phyloP scores from a whole-genome alignment of 1,140 invertebrate species.

The Aleiodes sp. region DNA sequence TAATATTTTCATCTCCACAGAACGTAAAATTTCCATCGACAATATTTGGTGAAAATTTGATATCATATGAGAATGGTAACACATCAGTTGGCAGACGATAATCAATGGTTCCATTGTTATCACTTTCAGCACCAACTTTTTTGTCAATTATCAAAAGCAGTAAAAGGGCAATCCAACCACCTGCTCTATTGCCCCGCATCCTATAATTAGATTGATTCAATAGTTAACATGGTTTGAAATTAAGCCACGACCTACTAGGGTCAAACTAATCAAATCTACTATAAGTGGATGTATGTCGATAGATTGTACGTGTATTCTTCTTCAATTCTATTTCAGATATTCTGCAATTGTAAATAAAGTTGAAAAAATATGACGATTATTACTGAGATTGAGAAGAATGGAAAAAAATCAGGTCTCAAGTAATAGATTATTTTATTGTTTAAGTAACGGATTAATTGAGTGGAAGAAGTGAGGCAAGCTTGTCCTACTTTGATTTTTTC shows the following conservation, averaged over 20 bases:
- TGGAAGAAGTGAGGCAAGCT: no score
- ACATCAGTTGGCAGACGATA: slow-evolving; percentile 31
- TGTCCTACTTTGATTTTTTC: no score
- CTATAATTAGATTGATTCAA: slow-evolving; percentile 2
- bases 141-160: slow-evolving; percentile 15
- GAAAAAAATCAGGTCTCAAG: no score
- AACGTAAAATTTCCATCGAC: slow-evolving; percentile 40
- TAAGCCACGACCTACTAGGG: slow-evolving; percentile 15
- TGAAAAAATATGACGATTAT: no score
- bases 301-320: no score
- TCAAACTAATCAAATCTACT: slow-evolving; percentile 6
- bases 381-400: no score
- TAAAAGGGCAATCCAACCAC: slow-evolving; percentile 24
- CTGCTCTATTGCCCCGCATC: slow-evolving; percentile 21
- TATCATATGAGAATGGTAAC: slow-evolving; percentile 32
- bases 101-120: slow-evolving; percentile 15
- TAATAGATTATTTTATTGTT: no score
- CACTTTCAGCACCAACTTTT: neutral
- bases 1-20: slow-evolving; percentile 25
- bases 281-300: neutral
- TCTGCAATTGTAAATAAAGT: no score
- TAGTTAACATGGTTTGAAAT: neutral
- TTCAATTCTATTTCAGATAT: no score
- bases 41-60: slow-evolving; percentile 29
- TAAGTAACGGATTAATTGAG: no score